A percentile compares a stretch with the other conserved stretches of the same genome.
Conservation (phyloP, 1,140 invertebrate species). For the Cyphomyrmex costatus region DNA sequence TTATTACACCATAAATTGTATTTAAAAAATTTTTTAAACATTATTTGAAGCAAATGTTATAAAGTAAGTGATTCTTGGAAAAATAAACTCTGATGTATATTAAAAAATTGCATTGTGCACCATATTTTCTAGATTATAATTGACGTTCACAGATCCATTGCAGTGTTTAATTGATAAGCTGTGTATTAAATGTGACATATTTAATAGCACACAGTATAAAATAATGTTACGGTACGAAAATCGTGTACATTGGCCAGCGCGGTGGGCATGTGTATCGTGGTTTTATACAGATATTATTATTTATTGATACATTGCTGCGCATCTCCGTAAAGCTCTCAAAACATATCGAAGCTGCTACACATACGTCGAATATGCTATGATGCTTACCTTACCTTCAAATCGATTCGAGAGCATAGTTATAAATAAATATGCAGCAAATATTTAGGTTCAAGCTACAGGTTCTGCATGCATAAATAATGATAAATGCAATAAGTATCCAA, state of each 20-base stretch:
- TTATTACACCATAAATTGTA: too few relatives aligned
- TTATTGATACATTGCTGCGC: conserved; percentile 38
- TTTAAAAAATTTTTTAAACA: not conserved
- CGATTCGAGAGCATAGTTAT: conserved; percentile 34
- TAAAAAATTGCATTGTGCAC: not conserved
- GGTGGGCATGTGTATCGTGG: not conserved
- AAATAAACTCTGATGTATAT: not conserved
- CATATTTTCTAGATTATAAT: not conserved
- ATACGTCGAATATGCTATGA: conserved; percentile 1
- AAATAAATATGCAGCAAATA: conserved; percentile 38
- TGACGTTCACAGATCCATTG: not conserved
- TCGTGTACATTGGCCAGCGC: not conserved
- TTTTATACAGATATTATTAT: conserved; percentile 50
- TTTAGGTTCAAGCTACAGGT: not conserved
- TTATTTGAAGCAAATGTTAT: not conserved
- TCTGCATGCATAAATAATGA: conserved; percentile 5
- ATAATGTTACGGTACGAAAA: conserved; percentile 30
- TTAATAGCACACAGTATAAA: conserved; percentile 8
- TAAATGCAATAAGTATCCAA: not conserved
- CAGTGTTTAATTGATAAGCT: conserved; percentile 37
- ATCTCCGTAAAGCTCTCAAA: conserved; percentile 46
- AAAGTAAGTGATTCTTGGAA: not conserved
- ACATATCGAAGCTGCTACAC: conserved; percentile 12
- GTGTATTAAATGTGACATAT: conserved; percentile 12
- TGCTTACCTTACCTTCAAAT: conserved; percentile 38